Conservation (phyloP, 2,888 invertebrate genomes). For the Luperina nickerlii region DNA sequence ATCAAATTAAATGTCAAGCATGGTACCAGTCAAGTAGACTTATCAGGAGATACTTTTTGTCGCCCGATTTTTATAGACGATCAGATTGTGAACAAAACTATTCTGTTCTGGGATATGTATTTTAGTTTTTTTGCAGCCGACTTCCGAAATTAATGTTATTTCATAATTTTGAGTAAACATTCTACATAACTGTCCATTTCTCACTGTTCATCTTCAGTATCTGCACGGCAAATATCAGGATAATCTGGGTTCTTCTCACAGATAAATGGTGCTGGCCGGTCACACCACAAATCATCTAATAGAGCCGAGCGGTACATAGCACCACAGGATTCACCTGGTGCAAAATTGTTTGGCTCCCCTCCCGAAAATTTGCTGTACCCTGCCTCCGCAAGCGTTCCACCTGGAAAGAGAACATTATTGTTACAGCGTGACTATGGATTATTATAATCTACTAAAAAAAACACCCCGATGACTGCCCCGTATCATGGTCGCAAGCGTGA, state of each 20-base stretch:
- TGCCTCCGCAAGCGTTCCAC: conserved; percentile 60
- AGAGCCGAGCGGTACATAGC: conserved; percentile 66
- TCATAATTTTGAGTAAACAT: background rate
- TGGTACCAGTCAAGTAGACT: too few relatives aligned
- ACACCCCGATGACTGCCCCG: background rate
- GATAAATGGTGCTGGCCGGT: conserved; percentile 35
- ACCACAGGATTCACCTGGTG: conserved; percentile 72
- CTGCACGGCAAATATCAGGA: conserved; percentile 23
- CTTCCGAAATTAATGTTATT: too few relatives aligned
- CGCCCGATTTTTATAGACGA: too few relatives aligned
- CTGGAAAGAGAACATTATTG: background rate
- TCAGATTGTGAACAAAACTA: too few relatives aligned
- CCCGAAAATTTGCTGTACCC: conserved; percentile 73
- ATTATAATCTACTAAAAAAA: background rate
- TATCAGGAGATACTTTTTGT: too few relatives aligned
- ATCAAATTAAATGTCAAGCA: too few relatives aligned
- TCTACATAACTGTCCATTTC: background rate
- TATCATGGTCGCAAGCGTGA: background rate
- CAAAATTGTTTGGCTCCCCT: conserved; percentile 72
- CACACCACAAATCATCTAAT: conserved; percentile 72
- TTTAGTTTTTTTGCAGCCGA: too few relatives aligned
- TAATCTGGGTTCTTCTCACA: conserved; percentile 57
- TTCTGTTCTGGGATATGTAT: too few relatives aligned
- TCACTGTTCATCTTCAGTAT: background rate
- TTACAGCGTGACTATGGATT: background rate